Evolutionary conservation across 2,888 invertebrate species (phyloP).

Genomic region (Congeria kusceri): DNA sequence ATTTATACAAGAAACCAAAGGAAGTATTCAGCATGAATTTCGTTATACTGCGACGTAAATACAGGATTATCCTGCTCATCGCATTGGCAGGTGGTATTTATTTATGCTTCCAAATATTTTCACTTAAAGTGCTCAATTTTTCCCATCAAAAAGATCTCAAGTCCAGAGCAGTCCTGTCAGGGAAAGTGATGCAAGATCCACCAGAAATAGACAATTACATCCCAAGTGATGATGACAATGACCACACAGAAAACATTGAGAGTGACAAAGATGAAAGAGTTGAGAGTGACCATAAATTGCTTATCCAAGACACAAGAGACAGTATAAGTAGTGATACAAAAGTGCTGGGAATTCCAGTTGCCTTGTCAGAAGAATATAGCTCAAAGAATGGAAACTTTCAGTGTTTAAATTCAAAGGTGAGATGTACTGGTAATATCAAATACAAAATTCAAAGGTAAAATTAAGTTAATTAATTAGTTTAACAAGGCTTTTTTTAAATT

Average conservation of each 20-base stretch:
- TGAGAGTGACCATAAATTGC: conserved; percentile 1
- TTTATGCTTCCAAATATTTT: conserved; percentile 55
- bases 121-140: conserved; percentile 56
- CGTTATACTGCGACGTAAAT: not conserved
- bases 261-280: conserved; percentile 11
- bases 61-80: conserved; percentile 49
- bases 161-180: conserved; percentile 17
- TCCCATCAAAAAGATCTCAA: conserved; percentile 8
- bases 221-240: conserved; percentile 1
- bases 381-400: conserved; percentile 66
- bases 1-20: too few relatives aligned
- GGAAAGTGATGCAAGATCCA: conserved; percentile 23
- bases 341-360: conserved; percentile 17
- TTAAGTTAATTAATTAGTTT: too few relatives aligned
- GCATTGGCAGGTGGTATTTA: conserved; percentile 48
- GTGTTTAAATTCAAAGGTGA: conserved; percentile 73
- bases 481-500: too few relatives aligned
- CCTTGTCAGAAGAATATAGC: conserved; percentile 52
- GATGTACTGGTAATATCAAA: too few relatives aligned
- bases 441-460: too few relatives aligned
- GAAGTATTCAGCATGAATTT: too few relatives aligned
- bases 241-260: not conserved
- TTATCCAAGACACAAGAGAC: not conserved
- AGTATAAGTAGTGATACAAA: not conserved
- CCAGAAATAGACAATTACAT: conserved; percentile 1